Percentiles rank a stretch among this genome's conserved stretches.
Evolutionary conservation across 2,113 vertebrate species (phyloP).

Genomic region (Anoura caudifer): DNA sequence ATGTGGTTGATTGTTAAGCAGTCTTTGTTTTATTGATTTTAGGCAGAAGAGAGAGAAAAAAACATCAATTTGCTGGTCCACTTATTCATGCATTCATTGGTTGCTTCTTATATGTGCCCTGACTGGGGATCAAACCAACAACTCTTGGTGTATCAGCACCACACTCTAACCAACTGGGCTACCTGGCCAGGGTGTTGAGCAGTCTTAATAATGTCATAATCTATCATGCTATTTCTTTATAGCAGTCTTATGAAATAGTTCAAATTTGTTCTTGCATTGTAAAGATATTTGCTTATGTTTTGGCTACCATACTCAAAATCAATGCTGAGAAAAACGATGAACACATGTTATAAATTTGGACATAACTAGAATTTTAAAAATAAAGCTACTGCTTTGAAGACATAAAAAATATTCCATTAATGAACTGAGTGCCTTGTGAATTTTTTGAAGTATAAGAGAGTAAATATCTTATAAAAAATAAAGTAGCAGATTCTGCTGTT

Average conservation of each 20-base stretch:
- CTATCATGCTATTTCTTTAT: neutral
- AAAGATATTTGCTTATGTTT: conserved; percentile 18
- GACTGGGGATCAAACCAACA: too few species aligned
- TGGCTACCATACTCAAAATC: neutral
- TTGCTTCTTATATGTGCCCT: too few species aligned
- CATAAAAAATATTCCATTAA: conserved; percentile 31
- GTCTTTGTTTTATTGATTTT: neutral
- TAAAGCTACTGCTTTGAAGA: neutral
- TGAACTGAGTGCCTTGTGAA: conserved; percentile 35
- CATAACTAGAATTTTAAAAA: conserved; percentile 32
- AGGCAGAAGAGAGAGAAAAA: too few species aligned
- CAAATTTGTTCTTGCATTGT: neutral
- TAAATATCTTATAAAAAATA: conserved; percentile 63
- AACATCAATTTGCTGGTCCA: too few species aligned
- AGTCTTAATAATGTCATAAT: neutral
- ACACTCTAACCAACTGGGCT: too few species aligned
- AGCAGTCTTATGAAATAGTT: neutral
- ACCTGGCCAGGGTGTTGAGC: neutral
- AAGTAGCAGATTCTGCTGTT: conserved; percentile 45
- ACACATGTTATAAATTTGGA: neutral
- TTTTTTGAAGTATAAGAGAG: conserved; percentile 61
- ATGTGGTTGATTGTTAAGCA: neutral
- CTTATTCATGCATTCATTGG: too few species aligned
- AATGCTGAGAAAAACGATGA: neutral
- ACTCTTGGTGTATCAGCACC: too few species aligned